Evolutionary conservation across 92 coral and sea anemone genomes (phyloP).

Genomic region (Anthopleura xanthogrammica): DNA sequence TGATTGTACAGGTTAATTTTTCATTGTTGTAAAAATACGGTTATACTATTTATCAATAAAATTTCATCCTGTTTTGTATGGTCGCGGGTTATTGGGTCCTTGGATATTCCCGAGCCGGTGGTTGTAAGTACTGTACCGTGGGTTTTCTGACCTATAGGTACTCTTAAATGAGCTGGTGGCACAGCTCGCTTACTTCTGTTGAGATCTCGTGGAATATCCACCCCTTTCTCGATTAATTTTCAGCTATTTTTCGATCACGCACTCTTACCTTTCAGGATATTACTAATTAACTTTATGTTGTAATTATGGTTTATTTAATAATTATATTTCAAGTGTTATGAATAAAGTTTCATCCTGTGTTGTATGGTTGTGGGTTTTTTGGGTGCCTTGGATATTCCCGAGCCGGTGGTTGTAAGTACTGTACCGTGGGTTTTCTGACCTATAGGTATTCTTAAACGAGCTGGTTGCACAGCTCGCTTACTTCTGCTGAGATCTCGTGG

Average conservation of each 20-base stretch:
- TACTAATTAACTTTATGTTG: no score
- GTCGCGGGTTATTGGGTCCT: not conserved
- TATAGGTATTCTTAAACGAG: not conserved
- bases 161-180: not conserved
- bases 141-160: not conserved
- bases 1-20: no score
- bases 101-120: not conserved
- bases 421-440: not conserved
- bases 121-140: not conserved
- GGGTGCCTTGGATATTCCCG: not conserved
- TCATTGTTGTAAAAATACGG: no score
- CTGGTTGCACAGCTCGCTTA: not conserved
- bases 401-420: not conserved
- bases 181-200: slow-evolving; percentile 1
- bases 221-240: not conserved
- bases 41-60: no score
- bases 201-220: not conserved
- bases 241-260: not conserved
- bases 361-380: not conserved
- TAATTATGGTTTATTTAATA: no score
- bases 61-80: not conserved
- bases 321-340: no score
- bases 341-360: not conserved
- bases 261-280: no score
- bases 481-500: not conserved